These are phyloP conservation scores for Pteropus alecto DNA, from an alignment of 2,113 vertebrate genomes.

Conservation along the genomic window DNA sequence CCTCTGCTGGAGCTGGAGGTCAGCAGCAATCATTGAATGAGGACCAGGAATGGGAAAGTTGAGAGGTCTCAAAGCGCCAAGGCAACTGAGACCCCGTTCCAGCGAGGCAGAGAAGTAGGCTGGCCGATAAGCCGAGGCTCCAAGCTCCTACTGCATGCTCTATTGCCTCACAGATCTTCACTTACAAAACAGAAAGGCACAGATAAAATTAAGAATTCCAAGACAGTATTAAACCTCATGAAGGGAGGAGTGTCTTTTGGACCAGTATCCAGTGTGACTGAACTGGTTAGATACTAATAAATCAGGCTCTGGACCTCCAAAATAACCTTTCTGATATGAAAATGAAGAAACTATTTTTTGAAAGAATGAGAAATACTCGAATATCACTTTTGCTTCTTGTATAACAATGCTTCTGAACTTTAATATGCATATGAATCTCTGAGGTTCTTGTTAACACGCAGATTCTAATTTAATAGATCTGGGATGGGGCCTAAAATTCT, in stretches of 20 bases:
- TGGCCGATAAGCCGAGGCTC: neutral
- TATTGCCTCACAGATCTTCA: neutral
- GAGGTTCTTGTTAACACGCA: constrained; percentile 5
- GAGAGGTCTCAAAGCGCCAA: neutral
- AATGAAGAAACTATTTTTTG: neutral
- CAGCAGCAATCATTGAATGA: neutral
- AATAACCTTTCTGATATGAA: neutral
- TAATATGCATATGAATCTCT: neutral
- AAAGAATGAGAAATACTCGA: constrained; percentile 3
- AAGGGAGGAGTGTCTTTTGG: neutral
- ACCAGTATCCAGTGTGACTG: neutral
- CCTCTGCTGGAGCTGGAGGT: neutral
- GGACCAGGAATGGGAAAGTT: neutral
- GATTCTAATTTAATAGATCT: constrained; percentile 24
- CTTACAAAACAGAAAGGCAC: neutral
- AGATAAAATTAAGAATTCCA: constrained; percentile 1
- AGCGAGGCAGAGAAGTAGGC: neutral
- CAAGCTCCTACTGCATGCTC: neutral
- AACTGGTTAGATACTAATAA: neutral
- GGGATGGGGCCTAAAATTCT: neutral
- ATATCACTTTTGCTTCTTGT: constrained; percentile 11
- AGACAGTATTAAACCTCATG: neutral
- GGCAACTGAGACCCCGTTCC: neutral
- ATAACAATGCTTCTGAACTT: neutral
- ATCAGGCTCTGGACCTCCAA: neutral